Base-by-base conservation (phyloP, 2,888 invertebrate genomes). In the Drosophila ezoana region DNA sequence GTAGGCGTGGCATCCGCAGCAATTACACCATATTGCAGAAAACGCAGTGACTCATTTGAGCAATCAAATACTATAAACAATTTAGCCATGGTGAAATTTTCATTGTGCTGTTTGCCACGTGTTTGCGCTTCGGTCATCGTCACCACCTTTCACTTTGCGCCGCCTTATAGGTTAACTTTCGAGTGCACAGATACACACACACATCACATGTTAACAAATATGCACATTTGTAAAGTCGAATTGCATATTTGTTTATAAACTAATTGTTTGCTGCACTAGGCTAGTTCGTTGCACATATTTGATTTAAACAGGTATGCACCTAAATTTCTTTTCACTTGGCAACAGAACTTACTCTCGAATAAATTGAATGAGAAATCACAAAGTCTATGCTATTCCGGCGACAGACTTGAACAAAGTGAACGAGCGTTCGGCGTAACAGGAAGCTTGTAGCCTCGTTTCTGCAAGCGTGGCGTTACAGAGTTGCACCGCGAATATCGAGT, bases 401-500 rank as follows among this genome's bases (percentile, higher is more conserved):
- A 94, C 93, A 94, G 94, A 94, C 94, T 93, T 94, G 94, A 94
- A 94, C 94, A 94, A 94, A 94, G 94, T 94, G 94, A 93, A 93
- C 94, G 94, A 94, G 94, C 92, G 93, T 93, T 91, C 78, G 91
- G 92, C 92, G 92, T 92, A 91, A 61, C 60, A 77, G 71, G 77
- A 74, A 81, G 69, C 82, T 82, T 85, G 77, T 85, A 81, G 84
- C 90, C 88, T 89, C 85, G 79, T 75, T 57, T 66, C 48, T 62
- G 71, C 54, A 74, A 74, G 77, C 77, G 77, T 69, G 80, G 77
- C 73, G 52, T 47, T 38, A 20, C 51, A 63, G 70, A 40, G 74
- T 58, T 63, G 78, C 62, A 40, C 14, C 0, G 4, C 10, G 35
- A 20, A 5, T 60, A 58, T 62, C 66, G 63, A 56, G 18, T 35